A percentile compares a stretch with the other conserved stretches of the same genome.
These are phyloP conservation scores for Pseudochirops corinnae DNA, from an alignment of 2,797 vertebrate genomes.

Conservation along the genomic window DNA sequence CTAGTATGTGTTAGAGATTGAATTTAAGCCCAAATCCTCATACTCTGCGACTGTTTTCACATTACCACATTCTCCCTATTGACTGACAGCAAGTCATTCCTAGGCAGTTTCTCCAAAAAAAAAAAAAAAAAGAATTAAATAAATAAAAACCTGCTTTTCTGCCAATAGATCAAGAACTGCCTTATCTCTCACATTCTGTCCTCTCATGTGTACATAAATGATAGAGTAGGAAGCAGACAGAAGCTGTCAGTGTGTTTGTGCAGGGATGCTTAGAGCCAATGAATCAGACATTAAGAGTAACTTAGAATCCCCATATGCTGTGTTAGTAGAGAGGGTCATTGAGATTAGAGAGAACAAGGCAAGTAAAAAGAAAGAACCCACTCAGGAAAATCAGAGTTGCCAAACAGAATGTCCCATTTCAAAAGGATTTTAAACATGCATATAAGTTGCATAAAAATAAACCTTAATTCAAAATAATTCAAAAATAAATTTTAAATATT, in stretches of 20 bases:
- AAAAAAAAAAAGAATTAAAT: neutral
- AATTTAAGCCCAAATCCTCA: neutral
- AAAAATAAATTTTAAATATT: neutral
- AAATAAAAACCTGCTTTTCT: neutral
- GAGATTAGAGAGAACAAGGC: neutral
- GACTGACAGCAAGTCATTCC: neutral
- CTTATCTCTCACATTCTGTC: slow-evolving; percentile 2
- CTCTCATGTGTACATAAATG: neutral
- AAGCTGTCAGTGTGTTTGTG: neutral
- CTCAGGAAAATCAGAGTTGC: neutral
- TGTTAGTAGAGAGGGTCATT: neutral
- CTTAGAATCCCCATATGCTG: neutral
- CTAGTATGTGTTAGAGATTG: neutral
- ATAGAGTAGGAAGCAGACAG: neutral
- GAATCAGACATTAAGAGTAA: neutral
- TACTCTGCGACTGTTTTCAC: neutral
- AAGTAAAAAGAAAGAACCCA: neutral
- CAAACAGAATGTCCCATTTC: neutral
- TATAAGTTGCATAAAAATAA: slow-evolving; percentile 7
- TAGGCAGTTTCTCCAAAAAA: neutral
- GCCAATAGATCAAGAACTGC: neutral
- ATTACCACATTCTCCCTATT: neutral
- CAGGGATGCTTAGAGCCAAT: neutral
- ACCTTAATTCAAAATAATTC: slow-evolving; percentile 6
- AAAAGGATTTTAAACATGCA: slow-evolving; percentile 16